These are phyloP conservation scores for Drosophila picticornis DNA, from an alignment of 2,888 invertebrate species.

Conservation along the genomic window DNA sequence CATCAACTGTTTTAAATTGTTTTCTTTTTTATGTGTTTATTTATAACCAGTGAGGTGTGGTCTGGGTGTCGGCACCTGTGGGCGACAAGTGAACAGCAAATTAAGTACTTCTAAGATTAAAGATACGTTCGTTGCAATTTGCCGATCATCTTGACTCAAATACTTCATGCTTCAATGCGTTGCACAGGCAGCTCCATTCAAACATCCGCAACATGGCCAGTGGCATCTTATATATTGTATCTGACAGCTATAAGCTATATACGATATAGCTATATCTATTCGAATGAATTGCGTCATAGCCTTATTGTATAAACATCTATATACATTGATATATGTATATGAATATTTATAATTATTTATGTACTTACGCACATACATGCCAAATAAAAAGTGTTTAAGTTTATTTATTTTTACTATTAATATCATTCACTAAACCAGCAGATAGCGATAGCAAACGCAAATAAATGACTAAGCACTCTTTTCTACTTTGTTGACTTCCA, in stretches of 20 bases:
- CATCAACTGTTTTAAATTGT: slow-evolving; percentile 42
- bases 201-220: slow-evolving; percentile 24
- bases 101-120: slow-evolving; percentile 35
- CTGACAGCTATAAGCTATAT: slow-evolving; percentile 49
- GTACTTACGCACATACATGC: slow-evolving; percentile 12
- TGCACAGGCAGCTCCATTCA: slow-evolving; percentile 42
- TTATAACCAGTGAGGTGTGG: slow-evolving; percentile 54
- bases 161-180: slow-evolving; percentile 66
- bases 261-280: slow-evolving; percentile 9
- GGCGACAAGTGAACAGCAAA: slow-evolving; percentile 50
- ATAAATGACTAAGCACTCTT: slow-evolving; percentile 66
- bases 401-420: slow-evolving; percentile 71
- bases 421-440: slow-evolving; percentile 46
- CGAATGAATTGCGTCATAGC: slow-evolving; percentile 49
- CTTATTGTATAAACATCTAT: slow-evolving; percentile 11
- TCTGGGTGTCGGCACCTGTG: slow-evolving; percentile 54
- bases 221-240: slow-evolving; percentile 42
- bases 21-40: slow-evolving; percentile 20
- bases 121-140: slow-evolving; percentile 25
- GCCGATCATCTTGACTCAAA: slow-evolving; percentile 31
- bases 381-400: slow-evolving; percentile 46
- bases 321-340: slow-evolving; percentile 3
- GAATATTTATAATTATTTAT: slow-evolving; percentile 14
- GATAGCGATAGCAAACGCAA: slow-evolving; percentile 47
- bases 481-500: slow-evolving; percentile 1